Conservation (phyloP, 2,888 invertebrate species). For the Pilophorus perplexus region DNA sequence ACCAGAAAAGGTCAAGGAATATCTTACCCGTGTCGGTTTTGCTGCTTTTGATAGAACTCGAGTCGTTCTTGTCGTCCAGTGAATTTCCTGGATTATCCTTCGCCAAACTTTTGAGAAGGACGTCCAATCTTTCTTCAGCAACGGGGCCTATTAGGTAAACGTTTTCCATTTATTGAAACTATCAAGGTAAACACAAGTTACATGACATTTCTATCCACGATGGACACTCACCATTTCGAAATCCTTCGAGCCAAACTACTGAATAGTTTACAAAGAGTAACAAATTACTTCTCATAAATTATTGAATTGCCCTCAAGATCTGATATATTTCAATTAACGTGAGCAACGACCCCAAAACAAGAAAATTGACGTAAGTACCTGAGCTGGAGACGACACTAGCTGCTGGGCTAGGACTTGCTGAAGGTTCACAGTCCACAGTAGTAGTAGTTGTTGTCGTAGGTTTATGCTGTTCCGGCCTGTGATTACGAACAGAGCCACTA, state of each 20-base stretch:
- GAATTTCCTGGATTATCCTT: constrained; percentile 65
- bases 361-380: constrained; percentile 19
- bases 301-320: no score
- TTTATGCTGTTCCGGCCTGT: constrained; percentile 31
- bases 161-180: background rate
- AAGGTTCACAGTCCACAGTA: constrained; percentile 36
- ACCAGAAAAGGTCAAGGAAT: no score
- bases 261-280: no score
- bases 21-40: constrained; percentile 50
- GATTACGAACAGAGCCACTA: no score
- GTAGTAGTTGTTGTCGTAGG: constrained; percentile 32
- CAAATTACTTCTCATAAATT: no score
- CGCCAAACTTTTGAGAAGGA: constrained; percentile 71
- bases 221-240: no score
- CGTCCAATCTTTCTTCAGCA: constrained; percentile 65
- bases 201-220: no score
- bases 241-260: no score
- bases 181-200: background rate
- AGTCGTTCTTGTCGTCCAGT: constrained; percentile 57
- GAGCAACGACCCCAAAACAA: no score
- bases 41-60: constrained; percentile 56
- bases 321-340: no score
- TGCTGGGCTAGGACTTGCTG: constrained; percentile 41
- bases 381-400: constrained; percentile 43
- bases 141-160: constrained; percentile 48